These are phyloP conservation scores for Halcyon badia DNA, from an alignment of 2,797 vertebrate genomes.

Conservation along the genomic window DNA sequence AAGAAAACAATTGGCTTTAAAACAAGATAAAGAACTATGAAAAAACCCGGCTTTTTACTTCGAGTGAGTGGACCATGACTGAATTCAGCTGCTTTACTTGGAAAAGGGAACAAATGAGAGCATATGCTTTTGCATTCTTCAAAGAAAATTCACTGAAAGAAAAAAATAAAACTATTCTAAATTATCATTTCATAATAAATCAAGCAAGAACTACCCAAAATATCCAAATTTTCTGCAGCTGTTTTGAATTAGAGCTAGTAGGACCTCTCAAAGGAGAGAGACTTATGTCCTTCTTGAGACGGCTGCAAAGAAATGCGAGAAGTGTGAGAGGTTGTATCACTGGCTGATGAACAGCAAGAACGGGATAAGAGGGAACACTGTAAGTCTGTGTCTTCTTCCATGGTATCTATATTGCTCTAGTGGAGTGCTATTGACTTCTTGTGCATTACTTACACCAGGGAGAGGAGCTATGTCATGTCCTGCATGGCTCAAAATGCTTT, in stretches of 20 bases:
- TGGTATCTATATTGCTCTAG: background rate
- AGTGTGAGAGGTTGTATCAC: fast-evolving
- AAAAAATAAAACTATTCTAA: background rate
- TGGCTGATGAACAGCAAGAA: background rate
- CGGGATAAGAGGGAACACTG: background rate
- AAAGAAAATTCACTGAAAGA: background rate
- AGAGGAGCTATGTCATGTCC: background rate
- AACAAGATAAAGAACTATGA: constrained; percentile 24
- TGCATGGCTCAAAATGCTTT: background rate
- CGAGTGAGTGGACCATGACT: background rate
- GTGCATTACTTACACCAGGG: background rate
- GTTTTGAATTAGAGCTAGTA: background rate
- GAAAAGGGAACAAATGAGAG: background rate
- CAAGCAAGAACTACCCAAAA: background rate
- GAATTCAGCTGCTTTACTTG: background rate
- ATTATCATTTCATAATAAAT: background rate
- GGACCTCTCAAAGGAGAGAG: background rate
- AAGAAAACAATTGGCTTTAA: constrained; percentile 59
- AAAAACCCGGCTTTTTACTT: background rate
- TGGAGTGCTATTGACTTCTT: background rate
- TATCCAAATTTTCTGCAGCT: background rate
- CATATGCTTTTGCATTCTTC: background rate
- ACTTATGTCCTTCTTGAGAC: background rate
- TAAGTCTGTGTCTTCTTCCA: background rate
- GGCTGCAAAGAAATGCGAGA: background rate